Percentiles rank a stretch among this genome's conserved stretches.
Evolutionary conservation across 2,797 vertebrate species (phyloP).

Genomic region (Tadarida brasiliensis): DNA sequence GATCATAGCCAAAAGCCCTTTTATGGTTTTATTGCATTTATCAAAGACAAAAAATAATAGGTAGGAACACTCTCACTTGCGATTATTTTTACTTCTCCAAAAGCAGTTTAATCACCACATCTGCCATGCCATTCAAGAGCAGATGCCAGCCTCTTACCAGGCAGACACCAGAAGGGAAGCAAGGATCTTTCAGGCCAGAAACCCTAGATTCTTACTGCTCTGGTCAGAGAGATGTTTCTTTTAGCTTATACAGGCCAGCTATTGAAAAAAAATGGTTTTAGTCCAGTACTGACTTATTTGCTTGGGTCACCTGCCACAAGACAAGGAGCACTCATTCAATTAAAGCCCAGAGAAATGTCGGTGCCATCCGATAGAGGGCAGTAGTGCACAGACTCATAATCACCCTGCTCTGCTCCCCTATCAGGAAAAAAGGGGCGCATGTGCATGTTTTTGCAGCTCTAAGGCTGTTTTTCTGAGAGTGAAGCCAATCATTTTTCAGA

Average conservation of each 20-base stretch:
- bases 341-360: neutral
- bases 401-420: neutral
- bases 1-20: neutral
- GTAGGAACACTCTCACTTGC: neutral
- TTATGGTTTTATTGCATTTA: neutral
- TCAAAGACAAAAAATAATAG: neutral
- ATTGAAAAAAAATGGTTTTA: neutral
- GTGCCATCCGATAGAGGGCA: slow-evolving; percentile 76
- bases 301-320: neutral
- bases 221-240: neutral
- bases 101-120: neutral
- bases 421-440: too few relatives aligned
- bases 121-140: neutral
- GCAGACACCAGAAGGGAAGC: neutral
- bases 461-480: neutral
- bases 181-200: neutral
- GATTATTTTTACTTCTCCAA: neutral
- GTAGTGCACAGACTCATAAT: neutral
- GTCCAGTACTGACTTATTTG: neutral
- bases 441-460: neutral
- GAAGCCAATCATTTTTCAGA: neutral
- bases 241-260: neutral
- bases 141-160: neutral
- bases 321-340: neutral
- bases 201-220: neutral